phyloP scores from a whole-genome alignment of 1,140 invertebrate genomes.

The Cherax destructor region DNA sequence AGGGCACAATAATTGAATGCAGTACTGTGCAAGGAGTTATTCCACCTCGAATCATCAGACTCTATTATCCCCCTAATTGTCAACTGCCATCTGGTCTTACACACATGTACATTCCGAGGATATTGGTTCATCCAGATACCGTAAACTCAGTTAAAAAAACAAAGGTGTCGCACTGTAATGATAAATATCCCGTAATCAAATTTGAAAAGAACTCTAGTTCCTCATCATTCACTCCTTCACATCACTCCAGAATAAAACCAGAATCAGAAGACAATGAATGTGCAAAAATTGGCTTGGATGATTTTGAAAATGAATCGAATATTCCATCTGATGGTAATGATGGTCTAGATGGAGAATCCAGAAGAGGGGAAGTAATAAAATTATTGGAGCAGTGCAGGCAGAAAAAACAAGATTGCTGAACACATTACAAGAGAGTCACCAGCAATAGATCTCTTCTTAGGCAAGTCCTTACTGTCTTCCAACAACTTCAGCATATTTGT shows the following conservation, averaged over 20 bases:
- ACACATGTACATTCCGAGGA: conserved; percentile 38
- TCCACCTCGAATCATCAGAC: conserved; percentile 30
- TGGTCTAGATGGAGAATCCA: background rate
- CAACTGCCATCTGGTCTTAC: conserved; percentile 19
- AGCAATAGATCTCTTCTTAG: conserved; percentile 9
- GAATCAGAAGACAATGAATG: background rate
- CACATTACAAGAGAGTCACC: background rate
- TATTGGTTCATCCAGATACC: conserved; percentile 37
- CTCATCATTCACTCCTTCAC: background rate
- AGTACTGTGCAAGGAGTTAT: conserved; percentile 18
- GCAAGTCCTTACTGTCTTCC: conserved; percentile 7
- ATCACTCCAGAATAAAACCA: background rate
- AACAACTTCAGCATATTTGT: background rate
- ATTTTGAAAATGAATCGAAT: background rate
- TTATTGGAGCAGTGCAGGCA: background rate
- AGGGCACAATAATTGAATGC: conserved; percentile 35
- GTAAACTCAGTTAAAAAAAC: background rate
- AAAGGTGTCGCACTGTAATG: background rate
- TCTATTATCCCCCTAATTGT: conserved; percentile 43
- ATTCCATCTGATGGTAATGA: background rate
- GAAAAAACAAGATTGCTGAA: background rate
- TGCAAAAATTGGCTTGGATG: background rate
- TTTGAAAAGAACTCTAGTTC: background rate
- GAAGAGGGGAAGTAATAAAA: background rate
- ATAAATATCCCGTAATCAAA: background rate